Evolutionary conservation across 2,888 invertebrate species (phyloP), one percentile per base, ranked within the genome.

Genomic region (Xanthia icteritia): DNA sequence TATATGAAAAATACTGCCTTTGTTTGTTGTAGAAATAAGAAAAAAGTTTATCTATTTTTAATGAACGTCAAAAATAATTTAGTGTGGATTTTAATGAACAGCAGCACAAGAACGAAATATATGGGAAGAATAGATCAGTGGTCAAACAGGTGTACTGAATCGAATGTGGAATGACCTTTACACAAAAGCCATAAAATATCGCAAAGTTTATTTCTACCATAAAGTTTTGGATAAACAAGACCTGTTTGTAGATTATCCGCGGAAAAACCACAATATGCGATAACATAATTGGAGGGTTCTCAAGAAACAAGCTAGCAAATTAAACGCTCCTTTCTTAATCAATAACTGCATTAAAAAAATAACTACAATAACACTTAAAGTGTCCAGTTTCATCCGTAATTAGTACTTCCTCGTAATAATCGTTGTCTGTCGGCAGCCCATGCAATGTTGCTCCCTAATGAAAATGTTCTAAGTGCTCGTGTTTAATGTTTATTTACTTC

Each of bases 401-500:
- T 96, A 95, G 95, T 94, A 95, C 94, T 94, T 94, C 93, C 91
- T 92, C 89, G 92, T 90, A 94, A 94, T 93, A 95, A 95, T 94
- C 93, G 94, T 90, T 90, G 92, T 92, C 91, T 91, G 92, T 93
- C 93, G 92, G 91, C 94, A 93, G 36, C 68, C 82, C 94, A 95
- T 95, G 94, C 95, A 95, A 95, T 94, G 93, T 94, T 94, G 84
- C 91, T 91, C 91, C 92, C 92, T 95, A 96, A 96, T 96, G 95
- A 96, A 95, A 95, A 95, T 92, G 93, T 94, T 94, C 93, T 93
- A 94, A 96, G 95, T 94, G 93, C 93, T 93, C 83, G 92, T 93
- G 93, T 94, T 96, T 95, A 95, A 94, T 93, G 94, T 95, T 94
- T 95, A 95, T 94, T 95, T 93, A 94, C 94, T 94, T 94, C 92